phyloP scores from a whole-genome alignment of 2,888 invertebrate species.

The Drosophila pseudotakahashii region DNA sequence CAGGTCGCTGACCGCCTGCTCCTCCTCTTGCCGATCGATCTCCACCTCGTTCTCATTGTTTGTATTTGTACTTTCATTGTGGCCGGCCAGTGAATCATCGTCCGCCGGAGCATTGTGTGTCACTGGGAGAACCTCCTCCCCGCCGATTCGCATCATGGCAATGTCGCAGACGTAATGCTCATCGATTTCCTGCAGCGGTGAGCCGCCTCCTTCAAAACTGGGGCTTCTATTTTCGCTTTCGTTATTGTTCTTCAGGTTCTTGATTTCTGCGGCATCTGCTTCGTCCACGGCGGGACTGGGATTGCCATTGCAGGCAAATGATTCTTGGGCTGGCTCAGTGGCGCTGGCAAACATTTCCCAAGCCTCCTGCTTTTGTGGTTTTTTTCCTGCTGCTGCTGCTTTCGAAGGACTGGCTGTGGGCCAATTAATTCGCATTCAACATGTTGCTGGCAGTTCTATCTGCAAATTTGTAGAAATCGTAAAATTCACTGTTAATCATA shows the following conservation, averaged over 20 bases:
- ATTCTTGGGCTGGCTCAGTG: slow-evolving; percentile 10
- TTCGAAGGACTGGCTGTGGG: slow-evolving; percentile 47
- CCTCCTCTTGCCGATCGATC: slow-evolving; percentile 77
- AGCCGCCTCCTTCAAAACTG: slow-evolving; percentile 1
- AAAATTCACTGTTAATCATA: slow-evolving; percentile 43
- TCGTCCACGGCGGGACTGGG: slow-evolving; percentile 6
- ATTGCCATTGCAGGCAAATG: slow-evolving; percentile 13
- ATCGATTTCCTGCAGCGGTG: slow-evolving; percentile 55
- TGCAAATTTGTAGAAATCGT: slow-evolving; percentile 48
- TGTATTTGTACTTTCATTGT: slow-evolving; percentile 18
- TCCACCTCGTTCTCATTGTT: slow-evolving; percentile 64
- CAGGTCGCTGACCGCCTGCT: slow-evolving; percentile 76
- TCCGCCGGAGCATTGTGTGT: slow-evolving; percentile 9
- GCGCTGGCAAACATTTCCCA: slow-evolving; percentile 50
- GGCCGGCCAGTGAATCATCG: slow-evolving; percentile 3
- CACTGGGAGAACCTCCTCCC: slow-evolving; percentile 38
- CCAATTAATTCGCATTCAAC: slow-evolving; percentile 60
- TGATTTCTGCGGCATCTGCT: slow-evolving; percentile 6
- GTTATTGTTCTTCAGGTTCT: slow-evolving; percentile 14
- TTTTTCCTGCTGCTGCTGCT: slow-evolving; percentile 7
- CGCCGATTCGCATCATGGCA: slow-evolving; percentile 67
- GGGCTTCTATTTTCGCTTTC: slow-evolving; percentile 18
- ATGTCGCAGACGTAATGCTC: slow-evolving; percentile 73
- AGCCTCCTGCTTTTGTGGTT: slow-evolving; percentile 1
- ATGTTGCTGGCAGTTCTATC: slow-evolving; percentile 55